A percentile compares a stretch with the other conserved stretches of the same genome.
Conservation (phyloP, 1,140 invertebrate species). For the Drosophila mayri region DNA sequence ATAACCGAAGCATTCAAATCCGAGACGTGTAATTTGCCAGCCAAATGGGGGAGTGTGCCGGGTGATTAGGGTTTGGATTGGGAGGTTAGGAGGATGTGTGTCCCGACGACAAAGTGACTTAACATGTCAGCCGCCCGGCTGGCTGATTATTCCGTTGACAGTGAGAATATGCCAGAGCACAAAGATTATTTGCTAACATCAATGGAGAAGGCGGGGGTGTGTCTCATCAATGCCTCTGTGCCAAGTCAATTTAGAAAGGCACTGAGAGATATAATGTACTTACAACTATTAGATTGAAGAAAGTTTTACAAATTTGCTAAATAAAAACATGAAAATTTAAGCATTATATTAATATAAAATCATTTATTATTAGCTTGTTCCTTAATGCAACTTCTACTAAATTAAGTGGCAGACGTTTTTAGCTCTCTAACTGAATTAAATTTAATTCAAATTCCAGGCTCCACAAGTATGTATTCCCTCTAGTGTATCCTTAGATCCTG, state of each 20-base stretch:
- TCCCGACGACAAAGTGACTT: constrained; percentile 67
- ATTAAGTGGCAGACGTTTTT: neutral
- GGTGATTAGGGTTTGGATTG: constrained; percentile 5
- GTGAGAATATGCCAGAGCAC: constrained; percentile 41
- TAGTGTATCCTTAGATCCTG: constrained; percentile 6
- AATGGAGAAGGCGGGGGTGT: constrained; percentile 12
- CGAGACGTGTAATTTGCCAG: constrained; percentile 61
- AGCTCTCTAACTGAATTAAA: neutral
- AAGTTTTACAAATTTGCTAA: neutral
- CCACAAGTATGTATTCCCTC: neutral
- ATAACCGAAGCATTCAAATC: constrained; percentile 61
- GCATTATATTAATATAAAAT: no score
- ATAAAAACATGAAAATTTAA: no score
- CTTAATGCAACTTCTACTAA: neutral
- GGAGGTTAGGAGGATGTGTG: constrained; percentile 6
- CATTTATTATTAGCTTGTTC: neutral
- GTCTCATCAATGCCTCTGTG: constrained; percentile 49
- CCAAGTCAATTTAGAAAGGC: constrained; percentile 27
- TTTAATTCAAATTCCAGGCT: neutral
- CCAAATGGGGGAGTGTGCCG: constrained; percentile 20
- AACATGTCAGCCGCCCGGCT: constrained; percentile 66
- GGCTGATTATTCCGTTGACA: constrained; percentile 75
- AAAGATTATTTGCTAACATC: constrained; percentile 44
- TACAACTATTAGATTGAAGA: no score
- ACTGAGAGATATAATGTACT: neutral